phyloP scores from a whole-genome alignment of 2,888 invertebrate species.

The Polylopha cassiicola region DNA sequence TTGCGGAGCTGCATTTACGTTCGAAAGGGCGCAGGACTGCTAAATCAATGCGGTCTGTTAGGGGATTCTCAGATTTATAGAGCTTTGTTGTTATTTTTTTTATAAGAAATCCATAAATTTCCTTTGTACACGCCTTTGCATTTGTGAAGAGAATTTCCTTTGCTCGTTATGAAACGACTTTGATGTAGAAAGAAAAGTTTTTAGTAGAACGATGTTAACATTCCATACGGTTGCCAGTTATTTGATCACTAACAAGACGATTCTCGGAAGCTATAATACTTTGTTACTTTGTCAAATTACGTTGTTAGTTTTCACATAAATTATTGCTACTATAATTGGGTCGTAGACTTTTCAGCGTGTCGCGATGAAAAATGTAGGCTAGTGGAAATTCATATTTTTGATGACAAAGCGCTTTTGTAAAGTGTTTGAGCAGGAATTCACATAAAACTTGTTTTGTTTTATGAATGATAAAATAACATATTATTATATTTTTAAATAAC shows the following conservation, averaged over 20 bases:
- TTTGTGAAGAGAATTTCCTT: conserved; percentile 36
- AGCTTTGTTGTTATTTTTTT: conserved; percentile 44
- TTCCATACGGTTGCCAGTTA: conserved; percentile 53
- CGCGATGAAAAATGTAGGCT: conserved; percentile 32
- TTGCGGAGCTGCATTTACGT: conserved; percentile 56
- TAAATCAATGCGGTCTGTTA: conserved; percentile 56
- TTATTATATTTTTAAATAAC: background rate
- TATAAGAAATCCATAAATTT: conserved; percentile 32
- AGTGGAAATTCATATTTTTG: too few species aligned
- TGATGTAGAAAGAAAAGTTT: conserved; percentile 56
- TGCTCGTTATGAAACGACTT: conserved; percentile 50
- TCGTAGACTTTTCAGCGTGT: conserved; percentile 34
- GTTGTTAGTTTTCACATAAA: conserved; percentile 50
- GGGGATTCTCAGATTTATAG: conserved; percentile 62
- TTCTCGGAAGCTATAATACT: conserved; percentile 63
- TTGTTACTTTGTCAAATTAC: conserved; percentile 54
- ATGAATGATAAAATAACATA: background rate
- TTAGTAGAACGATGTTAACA: conserved; percentile 55
- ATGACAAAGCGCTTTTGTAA: too few species aligned
- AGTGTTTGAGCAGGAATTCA: background rate
- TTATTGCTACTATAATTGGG: conserved; percentile 44
- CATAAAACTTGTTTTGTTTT: background rate
- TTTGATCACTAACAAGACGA: conserved; percentile 64
- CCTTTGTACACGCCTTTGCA: conserved; percentile 33
- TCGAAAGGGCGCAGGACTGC: conserved; percentile 53